Evolutionary conservation across 2,888 invertebrate genomes (phyloP), one percentile per base, ranked within the genome.

Genomic region (Adineta ricciae): DNA sequence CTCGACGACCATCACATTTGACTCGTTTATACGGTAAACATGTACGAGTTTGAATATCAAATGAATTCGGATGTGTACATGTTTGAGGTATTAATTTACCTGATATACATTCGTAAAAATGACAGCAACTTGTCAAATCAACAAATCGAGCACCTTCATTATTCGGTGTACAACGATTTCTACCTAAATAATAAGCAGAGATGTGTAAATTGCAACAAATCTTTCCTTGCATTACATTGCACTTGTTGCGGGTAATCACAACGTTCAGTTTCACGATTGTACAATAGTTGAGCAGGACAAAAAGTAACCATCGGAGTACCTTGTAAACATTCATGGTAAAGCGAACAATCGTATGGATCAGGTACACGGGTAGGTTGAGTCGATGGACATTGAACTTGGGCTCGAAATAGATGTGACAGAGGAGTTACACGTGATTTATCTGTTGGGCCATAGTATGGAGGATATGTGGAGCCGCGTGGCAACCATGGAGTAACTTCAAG

Each of bases 321-420:
- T 14, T 56, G 73, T 32, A 82, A 64, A 72, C 86, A 86, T 56
- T 82, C 78, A 82, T 86, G 84, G 54, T 84, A 86, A 16, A 84
- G 54, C 21, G 86, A 84, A 84, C 86, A 86, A 52, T 86, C 86
- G n/a, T 64, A 86, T 8, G 86, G 86, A 72, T 86, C 84, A 21
- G 84, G 86, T 82, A 64, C 27, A 32, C 64, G 64, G 16, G 32
- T 19, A 16, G 64, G 32, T 27, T 64, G 64, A 19, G 64, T 32
- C 7, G 64, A 16, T 8, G 86, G 86, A 56, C 86, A 86, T 52
- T 84, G 32, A 64, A 64, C 19, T 16, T 14, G 16, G 27, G 64
- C 14, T 36, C 27, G 27, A 64, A 32, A 64, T 36, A 32, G 64
- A 72, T 86, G 54, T 41, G 82, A 72, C 32, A 54, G 36, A 21